Evolutionary conservation across 2,888 invertebrate genomes (phyloP), one percentile per base, ranked within the genome.

Genomic region (Thereva unica): DNA sequence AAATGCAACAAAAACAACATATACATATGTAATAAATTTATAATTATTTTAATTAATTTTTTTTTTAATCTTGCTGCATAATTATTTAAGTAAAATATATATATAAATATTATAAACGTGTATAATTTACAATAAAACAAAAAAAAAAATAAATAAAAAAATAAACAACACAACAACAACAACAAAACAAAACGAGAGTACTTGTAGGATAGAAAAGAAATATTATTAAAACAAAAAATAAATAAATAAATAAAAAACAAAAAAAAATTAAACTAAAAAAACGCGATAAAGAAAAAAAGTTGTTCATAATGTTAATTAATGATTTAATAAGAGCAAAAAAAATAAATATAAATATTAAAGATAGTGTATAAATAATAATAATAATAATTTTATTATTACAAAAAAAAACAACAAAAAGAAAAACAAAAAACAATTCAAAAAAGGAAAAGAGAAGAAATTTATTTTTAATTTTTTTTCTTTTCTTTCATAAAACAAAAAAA

Each of bases 261-360:
- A 53, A 53, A 53, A 10, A 53, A 56, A 8, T 8, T 42, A 56
- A 44, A 4, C 42, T 41, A 40, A 44, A 5, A 56, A 56, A 34
- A 12, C 56, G 12, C 34, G 44, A 12, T 56, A 41, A 42, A 34
- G 35, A 8, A 41, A 56, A 56, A 40, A 42, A 44, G 10, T n/a
- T 23, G 34, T 7, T 42, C 23, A 56, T 44, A 41, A 41, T 10
- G 10, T 10, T 37, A 41, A 35, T 41, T 8, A 7, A 9, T 38
- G 23, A 23, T 23, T 23, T 23, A 35, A 53, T 38, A 10, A 53
- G 38, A 53, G 5, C 37, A 56, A 8, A n/a, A 56, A 44, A 5
- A 42, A 56, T 44, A 12, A 44, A 5, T 44, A 56, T 44, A 12
- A 42, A 34, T 42, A 56, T 10, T 56, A 41, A 42, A 34, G 35